These are phyloP conservation scores for Pseudomyrmex sp. DNA, from an alignment of 1,140 invertebrate genomes.

Conservation along the genomic window DNA sequence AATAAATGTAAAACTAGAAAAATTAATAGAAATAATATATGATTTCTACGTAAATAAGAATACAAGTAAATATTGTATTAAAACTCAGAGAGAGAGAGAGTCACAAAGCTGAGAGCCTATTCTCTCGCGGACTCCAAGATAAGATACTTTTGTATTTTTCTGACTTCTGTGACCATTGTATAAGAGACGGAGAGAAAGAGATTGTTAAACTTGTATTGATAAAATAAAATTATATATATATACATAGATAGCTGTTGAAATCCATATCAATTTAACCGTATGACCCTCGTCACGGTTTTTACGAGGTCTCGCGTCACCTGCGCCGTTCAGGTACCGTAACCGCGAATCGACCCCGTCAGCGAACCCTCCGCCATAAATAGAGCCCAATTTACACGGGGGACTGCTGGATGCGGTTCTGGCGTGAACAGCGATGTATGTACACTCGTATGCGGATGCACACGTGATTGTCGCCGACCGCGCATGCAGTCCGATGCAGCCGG, in stretches of 20 bases:
- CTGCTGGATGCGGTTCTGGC: conserved; percentile 45
- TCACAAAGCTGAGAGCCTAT: background rate
- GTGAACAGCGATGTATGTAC: conserved; percentile 26
- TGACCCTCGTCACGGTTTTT: background rate
- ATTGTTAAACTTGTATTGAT: background rate
- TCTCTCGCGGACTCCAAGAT: background rate
- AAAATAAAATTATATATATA: background rate
- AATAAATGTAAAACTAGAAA: no score
- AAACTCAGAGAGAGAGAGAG: background rate
- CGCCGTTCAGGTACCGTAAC: conserved; percentile 50
- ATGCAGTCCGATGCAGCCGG: conserved; percentile 39
- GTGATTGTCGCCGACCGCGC: conserved; percentile 48
- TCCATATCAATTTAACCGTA: background rate
- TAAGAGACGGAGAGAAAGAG: no score
- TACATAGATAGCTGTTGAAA: background rate
- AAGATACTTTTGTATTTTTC: background rate
- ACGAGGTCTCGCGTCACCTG: conserved; percentile 41
- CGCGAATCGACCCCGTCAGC: conserved; percentile 37
- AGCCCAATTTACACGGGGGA: conserved; percentile 67
- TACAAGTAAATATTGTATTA: background rate
- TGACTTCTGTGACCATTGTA: no score
- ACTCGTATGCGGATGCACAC: conserved; percentile 54
- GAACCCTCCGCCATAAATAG: conserved; percentile 67
- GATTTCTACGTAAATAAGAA: no score
- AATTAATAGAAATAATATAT: no score